Evolutionary conservation across 2,113 vertebrate species (phyloP), one percentile per base, ranked within the genome.

Genomic region (Mormoops blainvillei): DNA sequence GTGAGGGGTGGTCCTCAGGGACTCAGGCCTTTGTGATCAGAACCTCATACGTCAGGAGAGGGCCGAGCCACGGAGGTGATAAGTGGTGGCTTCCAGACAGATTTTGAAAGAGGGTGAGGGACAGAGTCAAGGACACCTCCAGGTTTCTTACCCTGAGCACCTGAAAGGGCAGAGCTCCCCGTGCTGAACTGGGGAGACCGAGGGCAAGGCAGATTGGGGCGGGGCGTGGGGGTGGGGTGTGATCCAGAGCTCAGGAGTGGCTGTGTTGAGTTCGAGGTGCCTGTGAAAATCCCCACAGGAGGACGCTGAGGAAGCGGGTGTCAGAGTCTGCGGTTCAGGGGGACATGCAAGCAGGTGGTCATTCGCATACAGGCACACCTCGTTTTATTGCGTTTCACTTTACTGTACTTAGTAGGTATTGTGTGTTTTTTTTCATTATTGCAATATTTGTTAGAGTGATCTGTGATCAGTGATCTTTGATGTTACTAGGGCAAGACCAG

Each of bases 311-410:
- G 67, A 33, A 22, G 7, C 26, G 68, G 38, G 61, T 26, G 16
- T 31, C n/a, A 0, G 0, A 28, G 31, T 71, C 73, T 65, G 45
- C 1, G 1, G n/a, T 10, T 16, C 1, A 8, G 5, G 11, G 4
- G 14, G 36, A 12, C 24, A 1, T 15, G 5, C 28, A 63, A 19
- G 43, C 28, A 41, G 43, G 3, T 48, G 48, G 36, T 48, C 9
- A 0, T 31, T 1, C n/a, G 14, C 11, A 5, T 4, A 41, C 54
- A 61, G 78, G 54, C 80, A 43, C 38, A 33, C 26, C 28, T 82
- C 28, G 5, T 82, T 82, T 33, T 33, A 82, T 33, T 63, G 80
- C 28, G 28, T 28, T 4, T 54, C 12, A 15, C 50, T 50, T 78
- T 54, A 36, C 24, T 54, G 50, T 38, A 63, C 56, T 82, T 63